phyloP scores from a whole-genome alignment of 2,113 vertebrate genomes.

The Synchiropus splendidus region DNA sequence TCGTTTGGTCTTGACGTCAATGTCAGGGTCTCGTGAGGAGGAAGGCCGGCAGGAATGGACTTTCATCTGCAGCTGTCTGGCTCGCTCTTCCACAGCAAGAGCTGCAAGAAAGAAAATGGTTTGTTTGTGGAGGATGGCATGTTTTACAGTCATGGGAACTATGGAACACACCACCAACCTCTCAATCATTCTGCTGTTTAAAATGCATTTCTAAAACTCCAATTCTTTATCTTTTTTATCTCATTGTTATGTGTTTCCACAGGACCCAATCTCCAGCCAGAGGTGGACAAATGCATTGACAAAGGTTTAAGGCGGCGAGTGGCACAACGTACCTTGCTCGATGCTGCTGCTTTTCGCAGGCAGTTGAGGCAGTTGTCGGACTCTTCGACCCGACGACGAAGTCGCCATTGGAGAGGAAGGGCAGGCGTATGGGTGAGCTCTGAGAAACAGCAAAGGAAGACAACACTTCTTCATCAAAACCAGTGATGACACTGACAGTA shows the following conservation, averaged over 20 bases:
- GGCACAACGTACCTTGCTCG: conserved; percentile 80
- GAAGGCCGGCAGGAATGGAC: conserved; percentile 85
- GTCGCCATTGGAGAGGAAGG: conserved; percentile 75
- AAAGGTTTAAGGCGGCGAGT: too few species aligned
- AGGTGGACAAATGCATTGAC: too few species aligned
- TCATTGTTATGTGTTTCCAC: too few species aligned
- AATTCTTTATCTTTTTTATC: too few species aligned
- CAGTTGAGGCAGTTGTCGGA: conserved; percentile 89
- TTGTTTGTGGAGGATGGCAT: background rate
- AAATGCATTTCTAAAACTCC: too few species aligned
- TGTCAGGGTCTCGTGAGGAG: conserved; percentile 85
- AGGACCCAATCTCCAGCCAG: too few species aligned
- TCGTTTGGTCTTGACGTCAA: conserved; percentile 74
- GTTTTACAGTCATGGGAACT: too few species aligned
- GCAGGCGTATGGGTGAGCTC: conserved; percentile 75
- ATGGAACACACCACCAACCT: too few species aligned
- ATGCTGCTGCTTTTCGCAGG: conserved; percentile 86
- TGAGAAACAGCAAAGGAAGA: conserved; percentile 44
- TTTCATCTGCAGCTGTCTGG: conserved; percentile 89
- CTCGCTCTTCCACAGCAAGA: conserved; percentile 85
- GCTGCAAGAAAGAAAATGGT: conserved; percentile 56
- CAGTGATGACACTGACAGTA: conserved; percentile 1
- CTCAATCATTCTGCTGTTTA: too few species aligned
- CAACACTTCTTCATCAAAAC: too few species aligned
- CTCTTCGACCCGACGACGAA: conserved; percentile 76